Base-by-base conservation (phyloP, 2,888 invertebrate species). In the Drosophila engyochracea region DNA sequence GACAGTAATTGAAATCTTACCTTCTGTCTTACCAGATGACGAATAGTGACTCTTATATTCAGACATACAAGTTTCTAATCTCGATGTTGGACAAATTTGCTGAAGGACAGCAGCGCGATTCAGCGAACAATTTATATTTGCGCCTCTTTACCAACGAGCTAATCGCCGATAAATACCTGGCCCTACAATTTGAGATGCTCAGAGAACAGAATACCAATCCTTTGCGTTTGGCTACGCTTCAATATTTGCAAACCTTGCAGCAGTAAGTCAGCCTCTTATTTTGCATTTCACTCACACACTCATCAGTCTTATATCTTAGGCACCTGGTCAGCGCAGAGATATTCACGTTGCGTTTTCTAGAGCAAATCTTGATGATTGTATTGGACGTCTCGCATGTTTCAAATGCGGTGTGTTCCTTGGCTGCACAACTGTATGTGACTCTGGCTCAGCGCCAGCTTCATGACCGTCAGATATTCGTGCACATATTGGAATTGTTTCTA, bases 91-190 rank as follows among this genome's bases (percentile, higher is more conserved):
- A 70, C 7, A 58, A 60, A 39, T 85, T 85, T 49, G 64, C 55
- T 3, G 28, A 25, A 0, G 78, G 28, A 39, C 54, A 69, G 16
- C 67, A 74, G 9, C 54, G 61, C 0, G 70, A 85, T 68, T 28
- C 49, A 14, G 28, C 35, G 7, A 66, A 68, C 14, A 66, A 57
- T 25, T 57, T 70, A 6, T 79, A 76, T 61, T 53, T 85, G 37
- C 89, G 87, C n/a, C 0, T 67, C 7, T 47, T 85, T 0, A 85
- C 86, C 44, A 86, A 85, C 22, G 76, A 85, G 30, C 49, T 85
- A 6, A 81, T 86, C 37, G 59, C 49, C 2, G 71, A 70, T 7
- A 69, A 67, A 25, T 89, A 55, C 30, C 33, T 85, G 31, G 54
- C 31, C 0, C 33, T 90, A 7, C 86, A 81, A 57, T 81, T 81